phyloP scores from a whole-genome alignment of 2,113 vertebrate species.

The Xerus inauris region DNA sequence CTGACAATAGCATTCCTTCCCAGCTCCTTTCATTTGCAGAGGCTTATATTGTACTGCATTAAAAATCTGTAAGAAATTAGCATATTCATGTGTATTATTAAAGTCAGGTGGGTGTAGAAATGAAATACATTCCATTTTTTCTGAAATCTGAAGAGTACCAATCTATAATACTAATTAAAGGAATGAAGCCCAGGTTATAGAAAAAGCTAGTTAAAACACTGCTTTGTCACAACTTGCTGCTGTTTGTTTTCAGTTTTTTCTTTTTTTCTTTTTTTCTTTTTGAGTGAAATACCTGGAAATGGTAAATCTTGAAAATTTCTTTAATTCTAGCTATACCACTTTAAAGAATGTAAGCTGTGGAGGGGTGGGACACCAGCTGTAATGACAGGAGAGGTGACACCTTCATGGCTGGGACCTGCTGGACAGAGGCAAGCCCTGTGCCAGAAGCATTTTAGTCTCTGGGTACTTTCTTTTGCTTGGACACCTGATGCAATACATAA shows the following conservation, averaged over 20 bases:
- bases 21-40: constrained; percentile 54
- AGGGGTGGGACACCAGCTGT: background rate
- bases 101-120: constrained; percentile 73
- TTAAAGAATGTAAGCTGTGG: constrained; percentile 35
- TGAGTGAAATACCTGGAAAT: constrained; percentile 66
- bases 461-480: constrained; percentile 34
- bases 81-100: constrained; percentile 66
- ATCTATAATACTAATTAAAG: constrained; percentile 64
- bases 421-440: background rate
- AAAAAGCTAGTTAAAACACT: constrained; percentile 50
- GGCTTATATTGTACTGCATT: constrained; percentile 56
- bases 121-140: constrained; percentile 62
- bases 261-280: background rate
- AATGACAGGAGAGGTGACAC: background rate
- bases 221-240: constrained; percentile 67
- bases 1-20: constrained; percentile 21
- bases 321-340: constrained; percentile 19
- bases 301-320: constrained; percentile 55
- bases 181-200: background rate
- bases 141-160: constrained; percentile 51
- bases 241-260: constrained; percentile 46
- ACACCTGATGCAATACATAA: fast-evolving
- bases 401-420: background rate
- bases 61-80: constrained; percentile 66
- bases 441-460: background rate